Conservation (phyloP, 92 coral and sea anemone species). For the Phenganax stokvisi region DNA sequence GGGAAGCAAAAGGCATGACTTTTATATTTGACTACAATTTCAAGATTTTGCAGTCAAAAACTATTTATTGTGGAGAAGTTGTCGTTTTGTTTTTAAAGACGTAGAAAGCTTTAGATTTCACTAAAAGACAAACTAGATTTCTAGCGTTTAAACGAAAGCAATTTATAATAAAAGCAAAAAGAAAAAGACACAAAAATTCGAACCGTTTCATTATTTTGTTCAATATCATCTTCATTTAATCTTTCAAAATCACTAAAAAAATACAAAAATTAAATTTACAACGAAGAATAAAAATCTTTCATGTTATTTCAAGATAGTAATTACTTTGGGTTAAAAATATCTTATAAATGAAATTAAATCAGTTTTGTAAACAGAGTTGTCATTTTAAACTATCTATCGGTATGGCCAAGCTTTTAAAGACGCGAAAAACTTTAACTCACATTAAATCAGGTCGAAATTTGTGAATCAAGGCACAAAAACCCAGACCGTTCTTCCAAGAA, state of each 20-base stretch:
- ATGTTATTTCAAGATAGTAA: not conserved
- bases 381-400: not conserved
- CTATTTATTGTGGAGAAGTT: no score
- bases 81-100: no score
- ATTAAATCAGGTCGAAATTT: slow-evolving; percentile 84
- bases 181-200: not conserved
- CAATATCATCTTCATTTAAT: slow-evolving; percentile 56
- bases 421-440: slow-evolving; percentile 49
- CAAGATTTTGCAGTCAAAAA: no score
- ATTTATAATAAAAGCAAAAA: not conserved
- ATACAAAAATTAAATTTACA: not conserved
- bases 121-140: no score
- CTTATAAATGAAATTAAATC: not conserved
- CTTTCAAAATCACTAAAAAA: slow-evolving; percentile 62
- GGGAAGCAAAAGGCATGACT: not conserved
- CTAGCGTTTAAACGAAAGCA: not conserved
- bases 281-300: not conserved
- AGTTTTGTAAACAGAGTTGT: not conserved
- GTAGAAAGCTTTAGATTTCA: no score
- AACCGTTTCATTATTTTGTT: slow-evolving; percentile 55
- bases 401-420: not conserved
- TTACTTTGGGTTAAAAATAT: not conserved
- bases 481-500: slow-evolving; percentile 93
- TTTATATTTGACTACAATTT: not conserved
- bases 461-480: slow-evolving; percentile 92